phyloP scores from a whole-genome alignment of 2,797 vertebrate species.

The Hippocampus kuda region DNA sequence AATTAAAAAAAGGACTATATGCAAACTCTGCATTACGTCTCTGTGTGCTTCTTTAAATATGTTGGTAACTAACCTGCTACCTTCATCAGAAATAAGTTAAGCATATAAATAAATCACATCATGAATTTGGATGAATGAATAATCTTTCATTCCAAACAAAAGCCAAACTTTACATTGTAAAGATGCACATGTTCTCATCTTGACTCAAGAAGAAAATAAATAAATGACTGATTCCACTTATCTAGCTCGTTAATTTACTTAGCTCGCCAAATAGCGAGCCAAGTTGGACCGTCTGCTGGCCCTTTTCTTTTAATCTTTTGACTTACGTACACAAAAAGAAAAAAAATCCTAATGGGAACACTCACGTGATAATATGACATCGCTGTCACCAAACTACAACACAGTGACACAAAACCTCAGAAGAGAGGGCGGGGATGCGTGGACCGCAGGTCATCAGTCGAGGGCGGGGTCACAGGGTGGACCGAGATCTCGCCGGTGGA shows the following conservation, averaged over 20 bases:
- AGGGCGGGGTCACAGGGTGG: neutral
- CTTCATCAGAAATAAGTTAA: neutral
- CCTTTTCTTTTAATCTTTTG: neutral
- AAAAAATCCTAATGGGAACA: neutral
- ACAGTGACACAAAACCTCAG: neutral
- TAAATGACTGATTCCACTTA: neutral
- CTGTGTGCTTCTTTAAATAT: neutral
- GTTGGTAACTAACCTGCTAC: neutral
- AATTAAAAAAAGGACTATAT: too few relatives aligned
- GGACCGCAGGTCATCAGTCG: neutral
- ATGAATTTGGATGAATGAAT: neutral
- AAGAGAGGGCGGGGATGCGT: neutral
- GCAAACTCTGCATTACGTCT: neutral
- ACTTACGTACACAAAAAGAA: neutral
- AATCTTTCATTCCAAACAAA: neutral
- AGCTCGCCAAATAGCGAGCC: neutral
- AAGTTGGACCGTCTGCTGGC: neutral
- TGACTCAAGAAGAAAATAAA: neutral
- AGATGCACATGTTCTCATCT: neutral
- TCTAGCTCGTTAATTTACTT: too few relatives aligned
- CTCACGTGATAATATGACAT: neutral
- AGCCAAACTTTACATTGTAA: neutral
- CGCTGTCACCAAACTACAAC: neutral
- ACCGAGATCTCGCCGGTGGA: slow-evolving; percentile 50
- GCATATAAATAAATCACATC: neutral